phyloP scores from a whole-genome alignment of 2,888 invertebrate genomes.

The Melanotus villosus region DNA sequence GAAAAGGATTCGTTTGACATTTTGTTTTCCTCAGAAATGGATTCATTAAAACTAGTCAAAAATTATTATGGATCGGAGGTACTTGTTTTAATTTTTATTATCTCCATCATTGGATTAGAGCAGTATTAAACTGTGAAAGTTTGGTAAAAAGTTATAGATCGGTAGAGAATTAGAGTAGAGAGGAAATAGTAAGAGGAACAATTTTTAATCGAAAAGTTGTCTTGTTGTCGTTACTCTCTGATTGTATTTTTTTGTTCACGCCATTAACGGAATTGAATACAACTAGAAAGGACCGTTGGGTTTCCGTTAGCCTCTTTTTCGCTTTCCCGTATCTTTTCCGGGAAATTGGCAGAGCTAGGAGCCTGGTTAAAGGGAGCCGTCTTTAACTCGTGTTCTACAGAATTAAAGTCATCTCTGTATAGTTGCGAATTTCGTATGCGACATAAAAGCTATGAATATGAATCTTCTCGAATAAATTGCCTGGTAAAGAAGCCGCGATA shows the following conservation, averaged over 20 bases:
- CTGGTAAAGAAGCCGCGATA: slow-evolving; percentile 46
- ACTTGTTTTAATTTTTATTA: no score
- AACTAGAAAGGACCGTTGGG: slow-evolving; percentile 32
- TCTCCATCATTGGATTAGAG: no score
- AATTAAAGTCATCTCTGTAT: slow-evolving; percentile 37
- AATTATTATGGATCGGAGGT: no score
- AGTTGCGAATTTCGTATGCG: slow-evolving; percentile 42
- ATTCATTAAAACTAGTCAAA: no score
- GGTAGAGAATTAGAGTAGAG: no score
- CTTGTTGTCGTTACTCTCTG: slow-evolving; percentile 8
- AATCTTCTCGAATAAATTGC: slow-evolving; percentile 47
- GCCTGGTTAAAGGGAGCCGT: slow-evolving; percentile 19
- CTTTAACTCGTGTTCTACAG: slow-evolving; percentile 29
- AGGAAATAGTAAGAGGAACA: background rate
- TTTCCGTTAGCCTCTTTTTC: slow-evolving; percentile 28
- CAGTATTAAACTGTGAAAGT: no score
- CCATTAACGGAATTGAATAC: slow-evolving; percentile 35
- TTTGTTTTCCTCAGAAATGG: no score
- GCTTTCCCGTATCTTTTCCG: slow-evolving; percentile 20
- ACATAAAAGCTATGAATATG: slow-evolving; percentile 49
- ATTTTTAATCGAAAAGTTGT: background rate
- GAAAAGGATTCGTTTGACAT: no score
- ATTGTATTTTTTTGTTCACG: slow-evolving; percentile 27
- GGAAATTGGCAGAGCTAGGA: slow-evolving; percentile 15
- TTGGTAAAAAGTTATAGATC: no score